Evolutionary conservation across 2,888 invertebrate genomes (phyloP).

Genomic region (Eulithis prunata): DNA sequence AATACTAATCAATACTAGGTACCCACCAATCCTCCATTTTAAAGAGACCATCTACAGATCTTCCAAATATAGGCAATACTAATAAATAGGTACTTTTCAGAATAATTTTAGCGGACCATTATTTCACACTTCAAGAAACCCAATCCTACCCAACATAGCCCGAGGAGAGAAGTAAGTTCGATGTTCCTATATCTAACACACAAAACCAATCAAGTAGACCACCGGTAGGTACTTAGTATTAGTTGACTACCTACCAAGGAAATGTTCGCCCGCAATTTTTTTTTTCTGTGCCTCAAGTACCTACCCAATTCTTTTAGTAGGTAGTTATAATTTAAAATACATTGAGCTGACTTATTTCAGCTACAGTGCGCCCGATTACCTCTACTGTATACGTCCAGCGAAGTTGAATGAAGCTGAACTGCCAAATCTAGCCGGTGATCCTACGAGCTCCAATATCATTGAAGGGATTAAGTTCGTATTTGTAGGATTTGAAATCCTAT

Average conservation of each 20-base stretch:
- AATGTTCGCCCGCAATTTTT: no score
- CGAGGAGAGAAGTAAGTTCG: conserved; percentile 36
- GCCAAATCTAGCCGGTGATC: conserved; percentile 43
- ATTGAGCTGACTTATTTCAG: conserved; percentile 8
- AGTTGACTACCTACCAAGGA: no score
- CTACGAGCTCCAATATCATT: conserved; percentile 17
- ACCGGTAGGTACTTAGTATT: no score
- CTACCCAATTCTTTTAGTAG: no score
- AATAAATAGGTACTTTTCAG: no score
- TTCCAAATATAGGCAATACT: no score
- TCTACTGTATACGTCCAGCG: conserved; percentile 33
- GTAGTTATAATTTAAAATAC: no score
- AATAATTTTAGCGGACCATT: conserved; percentile 20
- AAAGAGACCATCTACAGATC: background rate
- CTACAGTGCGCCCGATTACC: conserved; percentile 28
- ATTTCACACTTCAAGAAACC: conserved; percentile 34
- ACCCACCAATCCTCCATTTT: background rate
- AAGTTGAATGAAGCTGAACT: conserved; percentile 19
- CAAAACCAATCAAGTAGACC: no score
- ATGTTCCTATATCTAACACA: no score
- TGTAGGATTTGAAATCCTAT: no score
- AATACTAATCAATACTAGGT: no score
- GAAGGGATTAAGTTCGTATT: conserved; percentile 39
- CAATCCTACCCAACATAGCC: conserved; percentile 28
- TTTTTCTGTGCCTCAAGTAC: no score